These are phyloP conservation scores for Morpho helenor DNA, from an alignment of 2,888 invertebrate species.

Conservation along the genomic window DNA sequence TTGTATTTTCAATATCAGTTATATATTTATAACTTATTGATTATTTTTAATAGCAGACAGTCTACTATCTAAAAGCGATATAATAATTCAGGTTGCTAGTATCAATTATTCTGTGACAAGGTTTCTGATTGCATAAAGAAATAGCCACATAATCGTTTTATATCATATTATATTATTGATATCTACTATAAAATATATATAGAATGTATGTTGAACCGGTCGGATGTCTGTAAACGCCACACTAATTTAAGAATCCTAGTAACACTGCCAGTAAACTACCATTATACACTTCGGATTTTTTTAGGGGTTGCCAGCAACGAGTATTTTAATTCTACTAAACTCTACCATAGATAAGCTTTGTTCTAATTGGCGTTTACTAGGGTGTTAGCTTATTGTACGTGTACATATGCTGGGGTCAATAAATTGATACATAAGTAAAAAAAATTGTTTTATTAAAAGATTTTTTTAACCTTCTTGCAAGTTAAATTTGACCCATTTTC, in stretches of 20 bases:
- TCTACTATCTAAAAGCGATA: no score
- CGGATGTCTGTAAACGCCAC: slow-evolving; percentile 23
- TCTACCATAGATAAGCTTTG: slow-evolving; percentile 16
- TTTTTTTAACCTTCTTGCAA: neutral
- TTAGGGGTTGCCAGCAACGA: neutral
- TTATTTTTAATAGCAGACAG: no score
- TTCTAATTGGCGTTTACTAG: slow-evolving; percentile 31
- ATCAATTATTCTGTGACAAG: slow-evolving; percentile 2
- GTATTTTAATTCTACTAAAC: slow-evolving; percentile 13
- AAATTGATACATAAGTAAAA: slow-evolving; percentile 47
- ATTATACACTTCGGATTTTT: slow-evolving; percentile 8
- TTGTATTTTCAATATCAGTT: no score
- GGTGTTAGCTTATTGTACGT: slow-evolving; percentile 44
- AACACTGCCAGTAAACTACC: slow-evolving; percentile 22
- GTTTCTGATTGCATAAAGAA: neutral
- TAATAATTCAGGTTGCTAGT: neutral
- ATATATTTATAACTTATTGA: no score
- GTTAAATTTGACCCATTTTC: no score
- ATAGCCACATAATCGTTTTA: slow-evolving; percentile 22
- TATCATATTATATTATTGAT: slow-evolving; percentile 5
- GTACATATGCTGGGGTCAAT: slow-evolving; percentile 61
- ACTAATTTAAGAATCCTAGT: slow-evolving; percentile 4
- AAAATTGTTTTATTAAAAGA: slow-evolving; percentile 23
- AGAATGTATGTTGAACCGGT: slow-evolving; percentile 8
- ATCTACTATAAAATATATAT: slow-evolving; percentile 9